Percentiles rank a stretch among this genome's conserved stretches.
phyloP scores from a whole-genome alignment of 2,113 vertebrate species.

The Nycticebus coucang region DNA sequence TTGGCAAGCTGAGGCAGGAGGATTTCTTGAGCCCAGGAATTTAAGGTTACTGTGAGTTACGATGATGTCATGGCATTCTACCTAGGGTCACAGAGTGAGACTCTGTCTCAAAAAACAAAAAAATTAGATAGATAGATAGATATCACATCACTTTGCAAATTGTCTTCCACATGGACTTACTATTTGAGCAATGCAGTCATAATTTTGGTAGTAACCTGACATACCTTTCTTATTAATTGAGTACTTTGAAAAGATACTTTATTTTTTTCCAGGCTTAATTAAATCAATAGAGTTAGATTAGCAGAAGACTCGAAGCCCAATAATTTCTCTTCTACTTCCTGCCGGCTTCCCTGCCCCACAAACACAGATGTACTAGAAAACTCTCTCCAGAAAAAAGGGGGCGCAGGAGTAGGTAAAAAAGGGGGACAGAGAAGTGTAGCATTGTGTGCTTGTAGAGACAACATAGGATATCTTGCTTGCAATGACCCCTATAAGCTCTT shows the following conservation, averaged over 20 bases:
- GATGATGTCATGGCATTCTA: no score
- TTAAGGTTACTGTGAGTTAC: no score
- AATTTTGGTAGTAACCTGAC: not conserved
- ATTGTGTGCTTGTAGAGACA: not conserved
- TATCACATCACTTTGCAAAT: not conserved
- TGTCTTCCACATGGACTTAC: not conserved
- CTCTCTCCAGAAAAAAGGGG: not conserved
- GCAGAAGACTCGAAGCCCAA: not conserved
- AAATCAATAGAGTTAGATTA: conserved; percentile 20
- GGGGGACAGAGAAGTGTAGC: not conserved
- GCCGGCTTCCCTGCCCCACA: not conserved
- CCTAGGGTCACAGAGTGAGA: no score
- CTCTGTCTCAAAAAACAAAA: no score
- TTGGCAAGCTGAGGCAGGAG: no score
- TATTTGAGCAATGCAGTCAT: not conserved
- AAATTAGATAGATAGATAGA: not conserved
- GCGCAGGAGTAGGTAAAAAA: not conserved
- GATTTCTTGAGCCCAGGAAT: no score
- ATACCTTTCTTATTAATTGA: not conserved
- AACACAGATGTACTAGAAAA: not conserved
- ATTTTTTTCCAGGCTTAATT: not conserved
- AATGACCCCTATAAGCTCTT: not conserved
- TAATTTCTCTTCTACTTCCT: not conserved
- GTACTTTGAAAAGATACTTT: not conserved
- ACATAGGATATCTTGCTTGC: not conserved